Evolutionary conservation across 2,113 vertebrate species (phyloP).

Genomic region (Sapajus apella): DNA sequence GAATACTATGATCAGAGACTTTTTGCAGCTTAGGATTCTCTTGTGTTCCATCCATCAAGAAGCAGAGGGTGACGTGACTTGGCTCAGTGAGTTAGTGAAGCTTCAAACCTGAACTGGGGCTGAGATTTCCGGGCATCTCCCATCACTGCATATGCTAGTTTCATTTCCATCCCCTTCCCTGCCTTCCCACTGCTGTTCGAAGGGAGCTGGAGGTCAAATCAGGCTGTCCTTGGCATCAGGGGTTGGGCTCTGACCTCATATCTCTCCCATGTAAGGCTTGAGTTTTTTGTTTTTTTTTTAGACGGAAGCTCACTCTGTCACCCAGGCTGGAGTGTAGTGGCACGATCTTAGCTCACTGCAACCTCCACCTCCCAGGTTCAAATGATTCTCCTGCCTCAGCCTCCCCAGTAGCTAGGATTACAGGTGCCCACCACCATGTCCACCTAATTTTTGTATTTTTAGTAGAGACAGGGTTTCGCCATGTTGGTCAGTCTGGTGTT

Average conservation of each 20-base stretch:
- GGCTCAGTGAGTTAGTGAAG: not conserved
- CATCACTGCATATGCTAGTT: accelerated
- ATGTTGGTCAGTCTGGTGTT: no score
- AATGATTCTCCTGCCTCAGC: no score
- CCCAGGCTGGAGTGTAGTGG: no score
- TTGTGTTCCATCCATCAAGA: not conserved
- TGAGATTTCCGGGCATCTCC: not conserved
- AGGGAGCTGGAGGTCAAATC: not conserved
- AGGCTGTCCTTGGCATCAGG: no score
- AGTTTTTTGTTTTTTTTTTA: no score
- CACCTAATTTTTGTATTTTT: no score
- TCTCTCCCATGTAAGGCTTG: not conserved
- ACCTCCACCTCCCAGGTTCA: no score
- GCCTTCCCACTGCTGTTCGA: not conserved
- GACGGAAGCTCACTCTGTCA: no score
- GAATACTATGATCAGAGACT: not conserved
- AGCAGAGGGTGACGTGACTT: not conserved
- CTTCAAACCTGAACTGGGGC: not conserved
- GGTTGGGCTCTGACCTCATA: not conserved
- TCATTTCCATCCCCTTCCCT: not conserved
- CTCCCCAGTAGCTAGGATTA: no score
- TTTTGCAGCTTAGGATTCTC: not conserved
- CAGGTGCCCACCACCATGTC: no score
- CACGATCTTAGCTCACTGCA: no score
- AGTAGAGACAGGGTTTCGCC: no score